Evolutionary conservation across 2,113 vertebrate genomes (phyloP).

Genomic region (Brachypteracias leptosomus): DNA sequence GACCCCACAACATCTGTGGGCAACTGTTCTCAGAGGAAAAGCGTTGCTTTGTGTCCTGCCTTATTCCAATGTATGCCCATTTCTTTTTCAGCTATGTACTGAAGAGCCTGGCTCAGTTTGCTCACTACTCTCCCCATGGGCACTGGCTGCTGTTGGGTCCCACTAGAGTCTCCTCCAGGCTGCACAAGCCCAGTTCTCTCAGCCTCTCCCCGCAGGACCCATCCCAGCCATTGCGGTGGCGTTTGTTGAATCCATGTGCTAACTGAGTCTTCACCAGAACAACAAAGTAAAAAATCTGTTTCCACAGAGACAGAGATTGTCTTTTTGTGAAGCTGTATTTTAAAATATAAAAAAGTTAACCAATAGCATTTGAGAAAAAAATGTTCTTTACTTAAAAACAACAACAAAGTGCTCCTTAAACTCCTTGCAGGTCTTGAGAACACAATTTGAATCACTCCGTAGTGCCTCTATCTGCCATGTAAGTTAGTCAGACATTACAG

Average conservation of each 20-base stretch:
- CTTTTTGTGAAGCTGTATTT: not conserved
- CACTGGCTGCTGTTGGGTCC: not conserved
- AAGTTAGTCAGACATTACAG: not conserved
- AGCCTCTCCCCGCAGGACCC: not conserved
- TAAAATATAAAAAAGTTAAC: not conserved
- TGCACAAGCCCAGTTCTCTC: not conserved
- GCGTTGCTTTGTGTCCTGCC: not conserved
- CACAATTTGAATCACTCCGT: not conserved
- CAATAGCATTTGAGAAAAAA: not conserved
- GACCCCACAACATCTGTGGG: not conserved
- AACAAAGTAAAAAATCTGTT: not conserved
- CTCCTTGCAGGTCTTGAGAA: not conserved
- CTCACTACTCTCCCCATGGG: fast-evolving
- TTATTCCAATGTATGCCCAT: not conserved
- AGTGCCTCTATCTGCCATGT: not conserved
- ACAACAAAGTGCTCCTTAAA: not conserved
- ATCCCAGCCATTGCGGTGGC: fast-evolving
- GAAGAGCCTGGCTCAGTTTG: not conserved
- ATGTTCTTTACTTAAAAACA: not conserved
- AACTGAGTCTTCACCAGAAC: not conserved
- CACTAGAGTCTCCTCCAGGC: not conserved
- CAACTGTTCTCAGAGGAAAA: not conserved
- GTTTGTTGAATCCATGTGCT: not conserved
- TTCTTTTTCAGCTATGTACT: not conserved
- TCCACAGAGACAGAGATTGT: not conserved